These are phyloP conservation scores for Orgyia antiqua DNA, from an alignment of 2,888 invertebrate genomes.

Conservation along the genomic window DNA sequence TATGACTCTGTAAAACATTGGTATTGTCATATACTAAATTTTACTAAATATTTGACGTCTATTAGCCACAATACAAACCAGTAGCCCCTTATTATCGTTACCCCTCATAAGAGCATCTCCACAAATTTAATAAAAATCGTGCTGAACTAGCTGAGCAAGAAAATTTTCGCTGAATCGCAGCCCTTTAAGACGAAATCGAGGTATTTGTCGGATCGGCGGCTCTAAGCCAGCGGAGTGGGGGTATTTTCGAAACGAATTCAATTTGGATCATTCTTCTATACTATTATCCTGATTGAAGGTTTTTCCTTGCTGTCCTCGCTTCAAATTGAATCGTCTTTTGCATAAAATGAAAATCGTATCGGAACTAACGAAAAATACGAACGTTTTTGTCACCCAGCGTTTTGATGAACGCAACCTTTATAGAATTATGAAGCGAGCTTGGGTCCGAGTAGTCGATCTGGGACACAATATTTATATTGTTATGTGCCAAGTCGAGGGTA, in stretches of 20 bases:
- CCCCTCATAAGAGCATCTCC: conserved; percentile 25
- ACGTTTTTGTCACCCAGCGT: conserved; percentile 30
- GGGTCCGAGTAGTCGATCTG: conserved; percentile 17
- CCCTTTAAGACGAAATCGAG: conserved; percentile 47
- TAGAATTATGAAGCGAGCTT: conserved; percentile 35
- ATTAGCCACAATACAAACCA: neutral
- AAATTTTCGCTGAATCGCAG: conserved; percentile 58
- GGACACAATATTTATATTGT: conserved; percentile 25
- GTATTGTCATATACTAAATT: too few species aligned
- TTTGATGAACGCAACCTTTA: conserved; percentile 39
- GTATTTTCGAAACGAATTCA: conserved; percentile 55
- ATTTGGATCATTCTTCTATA: conserved; percentile 73
- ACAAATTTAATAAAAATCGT: conserved; percentile 64
- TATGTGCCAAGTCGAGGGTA: conserved; percentile 14
- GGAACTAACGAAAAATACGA: conserved; percentile 64
- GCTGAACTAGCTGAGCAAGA: conserved; percentile 49
- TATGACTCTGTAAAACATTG: too few species aligned
- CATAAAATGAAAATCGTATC: conserved; percentile 73
- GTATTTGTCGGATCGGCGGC: conserved; percentile 44
- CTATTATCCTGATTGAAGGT: conserved; percentile 67
- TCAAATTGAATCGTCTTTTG: conserved; percentile 71
- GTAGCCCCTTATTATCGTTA: conserved; percentile 18
- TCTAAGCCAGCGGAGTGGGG: conserved; percentile 30
- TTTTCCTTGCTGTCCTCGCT: conserved; percentile 38
- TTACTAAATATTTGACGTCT: too few species aligned